Conservation (phyloP, 2,113 vertebrate genomes). For the Spheniscus mendiculus region DNA sequence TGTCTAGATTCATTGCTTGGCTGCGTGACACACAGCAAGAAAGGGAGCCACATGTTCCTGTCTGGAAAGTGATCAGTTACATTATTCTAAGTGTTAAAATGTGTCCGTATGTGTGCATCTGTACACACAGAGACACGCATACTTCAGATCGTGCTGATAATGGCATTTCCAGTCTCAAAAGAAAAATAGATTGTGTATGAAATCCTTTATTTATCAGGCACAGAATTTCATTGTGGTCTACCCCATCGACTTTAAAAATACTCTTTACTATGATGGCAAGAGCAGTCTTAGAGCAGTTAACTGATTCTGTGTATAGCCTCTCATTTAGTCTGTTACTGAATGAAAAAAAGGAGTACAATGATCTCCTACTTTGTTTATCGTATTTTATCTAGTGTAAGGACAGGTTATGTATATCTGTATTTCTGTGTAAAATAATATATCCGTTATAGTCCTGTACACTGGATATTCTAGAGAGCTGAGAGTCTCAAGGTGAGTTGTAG, state of each 20-base stretch:
- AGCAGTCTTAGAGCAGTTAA: neutral
- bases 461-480: neutral
- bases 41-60: constrained; percentile 56
- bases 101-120: neutral
- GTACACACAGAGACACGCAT: constrained; percentile 2
- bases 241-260: neutral
- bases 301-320: neutral
- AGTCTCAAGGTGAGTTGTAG: neutral
- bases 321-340: neutral
- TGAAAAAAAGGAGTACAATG: neutral
- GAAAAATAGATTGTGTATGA: neutral
- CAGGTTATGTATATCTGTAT: neutral
- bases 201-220: neutral
- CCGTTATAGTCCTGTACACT: neutral
- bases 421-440: neutral
- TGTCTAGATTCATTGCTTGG: constrained; percentile 40
- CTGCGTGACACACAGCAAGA: constrained; percentile 38
- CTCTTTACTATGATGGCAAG: neutral
- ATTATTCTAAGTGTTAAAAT: constrained; percentile 41
- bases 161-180: constrained; percentile 29
- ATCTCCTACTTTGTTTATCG: neutral
- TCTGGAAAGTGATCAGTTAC: constrained; percentile 64
- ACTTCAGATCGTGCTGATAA: constrained; percentile 24
- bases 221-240: neutral
- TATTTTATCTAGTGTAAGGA: neutral